Evolutionary conservation across 2,113 vertebrate genomes (phyloP).

Genomic region (Turdus rufiventris): DNA sequence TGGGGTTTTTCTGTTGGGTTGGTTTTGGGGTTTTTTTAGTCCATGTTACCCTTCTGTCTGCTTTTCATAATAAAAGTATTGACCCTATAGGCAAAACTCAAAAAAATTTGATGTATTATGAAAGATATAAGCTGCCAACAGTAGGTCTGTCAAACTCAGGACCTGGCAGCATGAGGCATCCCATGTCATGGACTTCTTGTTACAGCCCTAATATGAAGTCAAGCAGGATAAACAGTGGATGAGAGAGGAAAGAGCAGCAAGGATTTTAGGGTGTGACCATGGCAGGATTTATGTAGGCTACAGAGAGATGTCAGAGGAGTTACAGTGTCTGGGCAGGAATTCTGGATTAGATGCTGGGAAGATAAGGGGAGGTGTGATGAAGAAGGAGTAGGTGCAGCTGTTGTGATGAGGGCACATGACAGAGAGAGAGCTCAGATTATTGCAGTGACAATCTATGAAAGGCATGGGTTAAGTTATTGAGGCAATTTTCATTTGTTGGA

Average conservation of each 20-base stretch:
- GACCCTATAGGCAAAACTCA: background rate
- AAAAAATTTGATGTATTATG: background rate
- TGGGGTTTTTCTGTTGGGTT: accelerated
- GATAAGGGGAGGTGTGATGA: background rate
- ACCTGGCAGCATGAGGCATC: background rate
- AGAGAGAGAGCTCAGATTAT: background rate
- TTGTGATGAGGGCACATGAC: background rate
- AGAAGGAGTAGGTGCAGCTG: background rate
- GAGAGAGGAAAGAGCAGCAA: background rate
- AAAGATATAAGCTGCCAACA: background rate
- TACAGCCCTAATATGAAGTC: background rate
- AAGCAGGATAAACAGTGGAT: background rate
- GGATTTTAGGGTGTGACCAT: background rate
- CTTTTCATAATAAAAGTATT: background rate
- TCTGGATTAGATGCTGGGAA: background rate
- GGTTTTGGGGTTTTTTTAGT: accelerated
- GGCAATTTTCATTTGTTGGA: background rate
- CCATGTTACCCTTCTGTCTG: background rate
- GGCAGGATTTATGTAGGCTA: accelerated
- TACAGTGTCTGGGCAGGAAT: background rate
- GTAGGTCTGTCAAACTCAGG: background rate
- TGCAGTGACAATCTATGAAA: background rate
- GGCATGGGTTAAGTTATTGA: background rate
- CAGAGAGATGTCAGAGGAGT: background rate
- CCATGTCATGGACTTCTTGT: accelerated